Conservation (phyloP, 1,140 invertebrate genomes). For the Adelges cooleyi region DNA sequence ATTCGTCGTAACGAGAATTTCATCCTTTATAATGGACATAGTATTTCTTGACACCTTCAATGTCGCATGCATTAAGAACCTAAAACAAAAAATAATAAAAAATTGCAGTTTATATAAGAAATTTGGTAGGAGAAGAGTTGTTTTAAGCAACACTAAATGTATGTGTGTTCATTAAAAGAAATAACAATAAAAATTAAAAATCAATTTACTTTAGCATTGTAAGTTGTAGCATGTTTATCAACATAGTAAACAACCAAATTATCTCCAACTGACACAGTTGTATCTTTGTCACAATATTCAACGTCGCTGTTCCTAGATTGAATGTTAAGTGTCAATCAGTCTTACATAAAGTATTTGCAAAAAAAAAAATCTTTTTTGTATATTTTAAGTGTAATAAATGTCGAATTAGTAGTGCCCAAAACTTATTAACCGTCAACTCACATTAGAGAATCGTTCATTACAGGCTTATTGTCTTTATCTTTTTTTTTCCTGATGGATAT, state of each 20-base stretch:
- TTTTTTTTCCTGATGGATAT: slow-evolving; percentile 19
- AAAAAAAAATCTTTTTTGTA: no score
- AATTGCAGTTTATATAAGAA: no score
- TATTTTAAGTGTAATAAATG: no score
- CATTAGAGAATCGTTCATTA: neutral
- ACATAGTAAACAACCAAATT: slow-evolving; percentile 86
- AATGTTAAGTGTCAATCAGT: no score
- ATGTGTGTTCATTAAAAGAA: no score
- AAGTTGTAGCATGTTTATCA: slow-evolving; percentile 53
- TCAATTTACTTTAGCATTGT: slow-evolving; percentile 94
- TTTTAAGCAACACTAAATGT: no score
- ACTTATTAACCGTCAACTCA: no score
- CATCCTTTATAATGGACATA: slow-evolving; percentile 93
- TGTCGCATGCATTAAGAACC: slow-evolving; percentile 28
- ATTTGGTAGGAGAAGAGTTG: no score
- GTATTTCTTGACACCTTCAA: slow-evolving; percentile 43
- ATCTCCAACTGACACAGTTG: slow-evolving; percentile 48
- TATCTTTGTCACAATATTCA: neutral
- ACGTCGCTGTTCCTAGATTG: neutral
- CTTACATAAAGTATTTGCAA: no score
- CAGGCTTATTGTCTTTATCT: slow-evolving; percentile 14
- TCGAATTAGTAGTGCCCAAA: no score
- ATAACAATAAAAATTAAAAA: slow-evolving; percentile 35
- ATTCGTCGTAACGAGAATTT: slow-evolving; percentile 95
- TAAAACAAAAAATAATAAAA: no score